These are phyloP conservation scores for Armadillidium nasatum DNA, from an alignment of 1,140 invertebrate genomes.

Conservation along the genomic window DNA sequence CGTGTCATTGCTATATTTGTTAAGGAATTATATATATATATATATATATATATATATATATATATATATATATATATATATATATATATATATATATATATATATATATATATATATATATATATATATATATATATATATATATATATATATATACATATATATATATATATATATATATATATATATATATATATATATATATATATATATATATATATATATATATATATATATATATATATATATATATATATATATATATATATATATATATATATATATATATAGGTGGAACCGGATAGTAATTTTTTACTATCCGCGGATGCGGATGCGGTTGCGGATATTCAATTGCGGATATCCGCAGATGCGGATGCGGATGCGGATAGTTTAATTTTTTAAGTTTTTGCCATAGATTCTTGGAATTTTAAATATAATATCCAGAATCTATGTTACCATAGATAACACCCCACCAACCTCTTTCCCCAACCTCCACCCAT, in stretches of 20 bases:
- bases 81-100: slow-evolving; percentile 19
- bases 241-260: slow-evolving; percentile 30
- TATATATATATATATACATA: slow-evolving; percentile 24
- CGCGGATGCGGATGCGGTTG: too few species aligned
- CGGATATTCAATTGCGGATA: too few species aligned
- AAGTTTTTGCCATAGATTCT: too few species aligned
- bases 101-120: slow-evolving; percentile 14
- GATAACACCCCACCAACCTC: too few species aligned
- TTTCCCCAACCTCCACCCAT: too few species aligned
- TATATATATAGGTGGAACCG: slow-evolving; percentile 30
- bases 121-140: neutral
- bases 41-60: slow-evolving; percentile 21
- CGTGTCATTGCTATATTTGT: too few species aligned
- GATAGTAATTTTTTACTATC: too few species aligned
- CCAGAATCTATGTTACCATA: too few species aligned
- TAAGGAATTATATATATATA: neutral
- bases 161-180: slow-evolving; percentile 32
- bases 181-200: slow-evolving; percentile 28
- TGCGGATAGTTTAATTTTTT: too few species aligned
- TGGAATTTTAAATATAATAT: too few species aligned
- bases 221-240: slow-evolving; percentile 33
- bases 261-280: slow-evolving; percentile 32
- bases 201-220: slow-evolving; percentile 21
- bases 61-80: slow-evolving; percentile 20
- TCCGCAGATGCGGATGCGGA: too few species aligned